Evolutionary conservation across 2,113 vertebrate genomes (phyloP).

Genomic region (Pangasianodon gigas): DNA sequence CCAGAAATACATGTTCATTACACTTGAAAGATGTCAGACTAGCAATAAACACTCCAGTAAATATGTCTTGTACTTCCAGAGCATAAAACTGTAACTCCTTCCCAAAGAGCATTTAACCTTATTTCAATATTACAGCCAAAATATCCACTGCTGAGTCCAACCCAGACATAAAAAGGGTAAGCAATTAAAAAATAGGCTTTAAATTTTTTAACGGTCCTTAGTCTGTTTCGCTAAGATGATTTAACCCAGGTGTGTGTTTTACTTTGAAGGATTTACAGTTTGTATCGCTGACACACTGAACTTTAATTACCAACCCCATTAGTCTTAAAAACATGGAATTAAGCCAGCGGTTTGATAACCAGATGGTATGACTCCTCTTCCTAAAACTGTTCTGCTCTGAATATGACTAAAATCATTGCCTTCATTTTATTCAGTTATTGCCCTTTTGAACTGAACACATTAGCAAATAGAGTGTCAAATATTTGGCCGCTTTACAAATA

Average conservation of each 20-base stretch:
- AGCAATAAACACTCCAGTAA: conserved; percentile 16
- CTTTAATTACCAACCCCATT: conserved; percentile 46
- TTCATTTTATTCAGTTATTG: not conserved
- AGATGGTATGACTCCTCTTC: conserved; percentile 21
- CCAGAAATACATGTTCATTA: conserved; percentile 9
- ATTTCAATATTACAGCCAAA: conserved; percentile 15
- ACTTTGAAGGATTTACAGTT: conserved; percentile 30
- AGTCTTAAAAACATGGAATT: conserved; percentile 41
- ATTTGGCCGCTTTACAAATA: not conserved
- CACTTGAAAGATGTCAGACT: conserved; percentile 10
- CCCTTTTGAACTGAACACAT: not conserved
- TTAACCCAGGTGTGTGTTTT: conserved; percentile 9
- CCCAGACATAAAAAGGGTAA: not conserved
- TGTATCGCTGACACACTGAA: conserved; percentile 26
- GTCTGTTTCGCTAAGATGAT: conserved; percentile 23
- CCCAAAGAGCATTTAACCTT: not conserved
- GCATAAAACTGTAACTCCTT: not conserved
- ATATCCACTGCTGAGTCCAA: not conserved
- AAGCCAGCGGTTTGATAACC: conserved; percentile 36
- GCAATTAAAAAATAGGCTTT: conserved; percentile 37
- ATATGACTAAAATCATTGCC: not conserved
- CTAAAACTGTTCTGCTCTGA: not conserved
- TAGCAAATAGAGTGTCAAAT: not conserved
- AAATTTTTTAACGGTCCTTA: conserved; percentile 17
- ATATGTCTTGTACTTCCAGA: not conserved